Evolutionary conservation across 2,113 vertebrate species (phyloP).

Genomic region (Heterochromis multidens): DNA sequence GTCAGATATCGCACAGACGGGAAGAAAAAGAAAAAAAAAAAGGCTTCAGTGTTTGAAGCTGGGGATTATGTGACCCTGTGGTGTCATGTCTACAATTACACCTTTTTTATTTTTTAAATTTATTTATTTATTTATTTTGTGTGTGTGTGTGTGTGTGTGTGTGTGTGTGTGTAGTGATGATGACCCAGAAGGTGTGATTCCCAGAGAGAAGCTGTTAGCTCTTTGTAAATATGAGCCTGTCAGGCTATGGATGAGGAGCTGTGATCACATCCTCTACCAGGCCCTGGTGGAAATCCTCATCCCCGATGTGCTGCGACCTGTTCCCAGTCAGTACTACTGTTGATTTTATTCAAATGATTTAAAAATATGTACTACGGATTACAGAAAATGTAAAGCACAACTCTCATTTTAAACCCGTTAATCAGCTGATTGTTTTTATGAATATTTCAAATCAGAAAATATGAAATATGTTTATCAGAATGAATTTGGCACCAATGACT

Average conservation of each 20-base stretch:
- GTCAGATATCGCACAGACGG: slow-evolving; percentile 43
- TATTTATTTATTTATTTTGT: background rate
- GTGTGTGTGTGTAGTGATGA: slow-evolving; percentile 75
- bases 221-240: slow-evolving; percentile 91
- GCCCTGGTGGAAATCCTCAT: slow-evolving; percentile 96
- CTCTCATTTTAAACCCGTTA: background rate
- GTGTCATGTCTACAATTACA: background rate
- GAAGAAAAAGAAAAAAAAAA: background rate
- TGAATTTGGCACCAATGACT: background rate
- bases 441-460: background rate
- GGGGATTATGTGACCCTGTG: background rate
- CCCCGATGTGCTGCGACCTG: slow-evolving; percentile 92
- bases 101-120: background rate
- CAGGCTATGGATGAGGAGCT: slow-evolving; percentile 93
- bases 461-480: background rate
- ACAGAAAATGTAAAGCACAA: background rate
- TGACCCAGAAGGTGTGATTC: slow-evolving; percentile 79
- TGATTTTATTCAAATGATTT: background rate
- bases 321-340: slow-evolving; percentile 86
- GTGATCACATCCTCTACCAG: slow-evolving; percentile 97
- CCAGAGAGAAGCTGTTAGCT: slow-evolving; percentile 86
- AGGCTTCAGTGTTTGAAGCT: background rate
- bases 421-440: background rate
- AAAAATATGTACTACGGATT: background rate
- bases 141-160: background rate